Base-by-base conservation (phyloP, 2,797 vertebrate species). In the Bradypodion ventrale region DNA sequence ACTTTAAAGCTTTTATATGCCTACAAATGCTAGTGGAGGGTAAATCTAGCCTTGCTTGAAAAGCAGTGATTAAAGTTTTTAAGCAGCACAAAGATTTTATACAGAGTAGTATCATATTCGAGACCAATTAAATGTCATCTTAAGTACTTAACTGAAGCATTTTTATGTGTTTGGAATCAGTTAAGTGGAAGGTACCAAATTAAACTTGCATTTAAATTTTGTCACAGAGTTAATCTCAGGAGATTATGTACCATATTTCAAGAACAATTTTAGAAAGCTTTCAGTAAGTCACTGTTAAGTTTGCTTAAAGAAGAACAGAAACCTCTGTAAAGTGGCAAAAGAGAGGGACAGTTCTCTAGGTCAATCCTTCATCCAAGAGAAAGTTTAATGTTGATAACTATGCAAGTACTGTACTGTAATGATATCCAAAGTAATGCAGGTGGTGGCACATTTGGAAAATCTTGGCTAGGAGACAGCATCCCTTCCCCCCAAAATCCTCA, bases 181-280 rank as follows among this genome's bases (percentile, higher is more conserved):
- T 83, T 92, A 92, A 93, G 76, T 91, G 87, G 87, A 94, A 94
- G 87, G 87, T 92, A 85, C 83, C 90, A 91, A 94, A 90, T 94
- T 88, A 92, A 92, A 91, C 52, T 89, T 88, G 85, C 75, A 83
- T 91, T 89, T 88, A 73, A 93, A 87, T 87, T 92, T 92, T 92
- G 83, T 87, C n/a, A 9, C 86, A 88, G 78, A 86, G 86, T 90
- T 93, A 91, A 93, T 93, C 92, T 91, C 81, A 83, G 81, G 87
- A 92, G 89, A 93, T 92, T 91, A 89, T 80, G 82, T 78, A 80
- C 73, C 15, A 0, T 85, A 90, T 91, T 89, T 93, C 82, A 83
- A 84, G 86, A 90, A 87, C 3, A 0, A 83, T 85, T 89, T 89
- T 87, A 89, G 88, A 91, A 91, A 89, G 86, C 87, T 90, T 92